Conservation (phyloP, 2,113 vertebrate species). For the Choloepus hoffmanni region DNA sequence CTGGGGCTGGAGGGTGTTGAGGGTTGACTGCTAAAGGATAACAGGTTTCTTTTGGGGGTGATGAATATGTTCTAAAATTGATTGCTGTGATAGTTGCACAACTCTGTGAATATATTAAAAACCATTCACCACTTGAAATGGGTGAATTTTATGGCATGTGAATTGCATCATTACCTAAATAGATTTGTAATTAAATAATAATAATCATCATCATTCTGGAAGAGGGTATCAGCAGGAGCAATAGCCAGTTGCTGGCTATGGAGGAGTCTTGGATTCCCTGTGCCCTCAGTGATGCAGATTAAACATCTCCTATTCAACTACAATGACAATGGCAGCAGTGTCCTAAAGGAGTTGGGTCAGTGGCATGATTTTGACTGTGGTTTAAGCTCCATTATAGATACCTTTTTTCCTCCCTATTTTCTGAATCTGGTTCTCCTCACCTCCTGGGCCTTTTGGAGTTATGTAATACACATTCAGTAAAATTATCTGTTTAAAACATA, state of each 20-base stretch:
- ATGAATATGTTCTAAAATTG: too few species aligned
- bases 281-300: not conserved
- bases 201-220: not conserved
- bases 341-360: accelerated
- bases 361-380: too few species aligned
- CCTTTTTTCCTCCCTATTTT: not conserved
- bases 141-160: too few species aligned
- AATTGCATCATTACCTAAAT: not conserved
- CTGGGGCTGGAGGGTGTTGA: too few species aligned
- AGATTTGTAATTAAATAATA: not conserved
- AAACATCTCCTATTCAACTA: too few species aligned
- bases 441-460: not conserved
- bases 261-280: not conserved
- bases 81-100: too few species aligned
- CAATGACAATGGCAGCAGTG: not conserved
- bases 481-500: not conserved
- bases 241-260: not conserved
- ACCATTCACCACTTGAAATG: too few species aligned
- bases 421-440: not conserved
- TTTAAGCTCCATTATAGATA: not conserved
- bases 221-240: not conserved
- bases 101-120: too few species aligned
- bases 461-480: accelerated
- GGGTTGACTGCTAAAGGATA: too few species aligned
- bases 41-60: too few species aligned